Evolutionary conservation across 2,797 vertebrate genomes (phyloP), one percentile per base, ranked within the genome.

Genomic region (Denticeps clupeoides): DNA sequence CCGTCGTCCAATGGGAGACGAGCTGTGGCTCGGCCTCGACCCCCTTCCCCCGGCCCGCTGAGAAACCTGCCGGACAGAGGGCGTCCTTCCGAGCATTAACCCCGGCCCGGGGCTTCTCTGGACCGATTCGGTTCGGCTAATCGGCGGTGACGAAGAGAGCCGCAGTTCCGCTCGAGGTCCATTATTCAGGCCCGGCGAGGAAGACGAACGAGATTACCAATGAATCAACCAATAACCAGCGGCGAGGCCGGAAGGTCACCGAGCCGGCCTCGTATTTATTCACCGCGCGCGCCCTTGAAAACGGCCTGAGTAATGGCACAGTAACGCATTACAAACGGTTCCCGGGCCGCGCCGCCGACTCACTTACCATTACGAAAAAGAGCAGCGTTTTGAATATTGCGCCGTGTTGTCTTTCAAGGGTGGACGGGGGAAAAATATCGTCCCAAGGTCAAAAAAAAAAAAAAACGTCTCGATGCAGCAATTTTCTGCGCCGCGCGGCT

Each of bases 241-340:
- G 59, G 56, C 50, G 68, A 66, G 64, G 70, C 68, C 75, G 73
- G 75, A 82, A 81, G 82, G 79, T 80, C 78, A 77, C 57, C 63
- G 60, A 64, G 71, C 77, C 61, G 71, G 57, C 59, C 63, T 74
- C 63, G 64, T 73, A 72, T 80, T 80, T 78, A 74, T 82, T 79
- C 75, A 77, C 45, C 60, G 43, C 57, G 62, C 62, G 63, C 54
- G 71, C 71, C 75, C 74, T 78, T 81, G 77, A 77, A 68, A 76
- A 65, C 47, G 49, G 56, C 55, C 55, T 67, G 58, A 42, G 49
- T 53, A 28, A 58, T 55, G 37, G 45, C 71, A 63, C 59, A 60
- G 45, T 69, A 66, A 55, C 58, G 52, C 43, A 52, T 47, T 50
- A 48, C 47, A 53, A n/a, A 46, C 58, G 40, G 51, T 61, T 42